phyloP scores from a whole-genome alignment of 2,113 vertebrate species.

The Gnathonemus echidnorhynchus region DNA sequence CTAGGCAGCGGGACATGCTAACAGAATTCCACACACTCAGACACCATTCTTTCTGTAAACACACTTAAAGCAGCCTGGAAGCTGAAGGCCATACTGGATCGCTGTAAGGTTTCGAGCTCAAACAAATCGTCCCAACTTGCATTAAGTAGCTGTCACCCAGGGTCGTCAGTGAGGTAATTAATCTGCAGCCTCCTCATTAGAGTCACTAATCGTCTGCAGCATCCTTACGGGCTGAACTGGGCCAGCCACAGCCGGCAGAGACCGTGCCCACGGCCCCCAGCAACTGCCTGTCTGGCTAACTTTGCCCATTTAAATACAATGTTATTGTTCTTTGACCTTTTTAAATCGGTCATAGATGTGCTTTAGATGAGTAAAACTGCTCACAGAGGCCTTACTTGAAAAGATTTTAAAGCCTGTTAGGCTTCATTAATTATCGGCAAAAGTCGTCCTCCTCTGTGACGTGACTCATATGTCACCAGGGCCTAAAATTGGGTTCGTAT shows the following conservation, averaged over 20 bases:
- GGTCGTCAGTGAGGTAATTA: background rate
- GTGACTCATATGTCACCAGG: background rate
- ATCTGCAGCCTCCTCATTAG: slow-evolving; percentile 2
- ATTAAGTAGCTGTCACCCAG: slow-evolving; percentile 1
- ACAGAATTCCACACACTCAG: background rate
- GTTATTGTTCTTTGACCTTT: background rate
- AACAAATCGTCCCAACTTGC: background rate
- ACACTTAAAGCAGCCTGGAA: background rate
- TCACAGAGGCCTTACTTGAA: background rate
- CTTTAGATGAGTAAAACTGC: background rate
- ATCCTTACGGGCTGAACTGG: background rate
- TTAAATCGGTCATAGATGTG: background rate
- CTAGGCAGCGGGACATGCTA: background rate
- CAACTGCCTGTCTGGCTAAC: background rate
- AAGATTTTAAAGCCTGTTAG: background rate
- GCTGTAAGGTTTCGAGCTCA: background rate
- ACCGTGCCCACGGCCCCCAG: background rate
- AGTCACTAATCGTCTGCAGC: background rate
- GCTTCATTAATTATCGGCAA: background rate
- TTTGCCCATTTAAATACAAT: background rate
- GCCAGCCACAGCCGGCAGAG: background rate
- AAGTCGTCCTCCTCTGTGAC: background rate
- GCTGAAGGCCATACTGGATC: background rate
- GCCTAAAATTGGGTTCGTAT: background rate
- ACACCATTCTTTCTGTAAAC: background rate